These are phyloP conservation scores for Willisornis vidua DNA, from an alignment of 2,113 vertebrate species.

Conservation along the genomic window DNA sequence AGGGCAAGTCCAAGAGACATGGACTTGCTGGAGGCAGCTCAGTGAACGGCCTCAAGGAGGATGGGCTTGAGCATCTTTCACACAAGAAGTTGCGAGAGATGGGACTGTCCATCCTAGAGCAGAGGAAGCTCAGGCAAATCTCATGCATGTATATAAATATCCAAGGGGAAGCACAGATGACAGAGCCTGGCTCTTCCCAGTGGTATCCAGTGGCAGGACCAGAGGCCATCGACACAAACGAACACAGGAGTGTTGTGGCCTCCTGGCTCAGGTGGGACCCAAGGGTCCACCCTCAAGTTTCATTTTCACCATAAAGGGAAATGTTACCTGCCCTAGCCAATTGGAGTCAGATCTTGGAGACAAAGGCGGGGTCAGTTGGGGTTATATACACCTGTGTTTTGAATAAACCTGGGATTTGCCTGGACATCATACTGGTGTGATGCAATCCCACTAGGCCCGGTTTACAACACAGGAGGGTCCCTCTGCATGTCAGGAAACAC, in stretches of 20 bases:
- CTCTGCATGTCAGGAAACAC: background rate
- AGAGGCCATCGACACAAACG: background rate
- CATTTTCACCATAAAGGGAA: too few species aligned
- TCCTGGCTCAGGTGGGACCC: too few species aligned
- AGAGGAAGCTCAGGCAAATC: background rate
- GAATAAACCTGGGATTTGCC: too few species aligned
- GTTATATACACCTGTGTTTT: too few species aligned
- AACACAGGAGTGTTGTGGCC: background rate
- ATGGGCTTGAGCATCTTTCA: background rate
- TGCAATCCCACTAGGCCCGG: too few species aligned
- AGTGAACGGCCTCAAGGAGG: background rate
- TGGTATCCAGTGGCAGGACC: background rate
- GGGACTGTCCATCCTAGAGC: background rate
- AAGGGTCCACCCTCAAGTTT: too few species aligned
- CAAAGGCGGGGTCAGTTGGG: too few species aligned
- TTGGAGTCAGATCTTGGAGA: too few species aligned
- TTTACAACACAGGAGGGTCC: background rate
- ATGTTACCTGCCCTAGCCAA: too few species aligned
- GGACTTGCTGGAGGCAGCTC: background rate
- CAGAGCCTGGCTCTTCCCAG: background rate
- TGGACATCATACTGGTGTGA: too few species aligned
- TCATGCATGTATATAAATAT: background rate
- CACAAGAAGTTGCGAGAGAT: background rate
- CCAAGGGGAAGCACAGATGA: background rate
- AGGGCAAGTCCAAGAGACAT: background rate